A percentile compares a stretch with the other conserved stretches of the same genome.
phyloP scores from a whole-genome alignment of 2,888 invertebrate species.

The Hesperia comma region DNA sequence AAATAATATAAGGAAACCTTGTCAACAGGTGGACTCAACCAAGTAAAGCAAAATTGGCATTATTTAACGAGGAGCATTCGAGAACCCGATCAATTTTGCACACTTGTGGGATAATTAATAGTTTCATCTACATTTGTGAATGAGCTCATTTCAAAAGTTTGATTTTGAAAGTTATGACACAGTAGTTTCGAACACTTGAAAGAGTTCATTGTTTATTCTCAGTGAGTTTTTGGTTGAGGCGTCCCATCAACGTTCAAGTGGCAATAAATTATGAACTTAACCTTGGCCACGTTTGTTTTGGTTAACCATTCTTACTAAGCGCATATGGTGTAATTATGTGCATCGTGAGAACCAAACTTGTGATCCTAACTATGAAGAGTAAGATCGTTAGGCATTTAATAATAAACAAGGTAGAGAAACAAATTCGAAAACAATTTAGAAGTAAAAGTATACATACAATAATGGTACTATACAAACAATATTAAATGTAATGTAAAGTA shows the following conservation, averaged over 20 bases:
- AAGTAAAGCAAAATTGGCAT: slow-evolving; percentile 9
- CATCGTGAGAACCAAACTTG: slow-evolving; percentile 68
- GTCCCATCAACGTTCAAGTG: slow-evolving; percentile 73
- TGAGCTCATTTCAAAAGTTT: background rate
- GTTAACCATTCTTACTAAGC: slow-evolving; percentile 64
- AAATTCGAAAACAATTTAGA: too few relatives aligned
- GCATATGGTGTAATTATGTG: slow-evolving; percentile 56
- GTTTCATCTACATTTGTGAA: slow-evolving; percentile 9
- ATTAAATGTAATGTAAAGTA: too few relatives aligned
- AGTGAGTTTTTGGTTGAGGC: slow-evolving; percentile 55
- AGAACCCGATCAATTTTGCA: slow-evolving; percentile 4
- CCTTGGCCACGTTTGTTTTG: slow-evolving; percentile 78
- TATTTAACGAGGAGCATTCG: slow-evolving; percentile 10
- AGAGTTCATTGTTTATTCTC: slow-evolving; percentile 69
- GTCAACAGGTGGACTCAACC: slow-evolving; percentile 8
- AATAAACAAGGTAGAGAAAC: slow-evolving; percentile 16
- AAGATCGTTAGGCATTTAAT: slow-evolving; percentile 13
- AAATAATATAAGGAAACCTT: slow-evolving; percentile 1
- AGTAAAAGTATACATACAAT: too few relatives aligned
- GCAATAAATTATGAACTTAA: slow-evolving; percentile 80
- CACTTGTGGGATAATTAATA: slow-evolving; percentile 2
- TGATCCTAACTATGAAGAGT: slow-evolving; percentile 1
- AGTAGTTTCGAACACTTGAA: slow-evolving; percentile 40
- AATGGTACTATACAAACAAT: too few relatives aligned
- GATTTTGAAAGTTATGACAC: background rate